Base-by-base conservation (phyloP, 2,113 vertebrate genomes). In the Microtus richardsoni region DNA sequence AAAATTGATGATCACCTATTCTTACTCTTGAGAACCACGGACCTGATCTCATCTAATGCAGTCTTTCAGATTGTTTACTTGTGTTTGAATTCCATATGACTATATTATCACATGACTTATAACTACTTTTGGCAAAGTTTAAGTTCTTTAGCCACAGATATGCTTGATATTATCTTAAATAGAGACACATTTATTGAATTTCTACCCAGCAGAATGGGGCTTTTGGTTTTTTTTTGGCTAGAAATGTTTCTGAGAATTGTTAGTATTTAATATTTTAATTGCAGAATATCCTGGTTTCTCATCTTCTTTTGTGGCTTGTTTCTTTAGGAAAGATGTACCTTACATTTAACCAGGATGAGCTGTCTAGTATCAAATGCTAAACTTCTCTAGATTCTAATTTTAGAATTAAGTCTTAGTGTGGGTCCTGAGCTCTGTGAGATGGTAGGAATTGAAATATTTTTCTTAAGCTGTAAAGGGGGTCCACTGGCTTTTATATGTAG, bases 401-500 rank as follows among this genome's bases (percentile, higher is more conserved):
- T 78, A n/a, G 73, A 8, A 39, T 77, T 80, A 78, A 88, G 26
- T 66, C 36, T 22, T 75, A 19, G 13, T 79, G 36, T 64, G 2
- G 3, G 14, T 54, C 3, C 14, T 80, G 7, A 54, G 4, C 4
- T 62, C 22, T 91, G 17, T 47, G 44, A 36, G 10, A 2, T 24
- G 62, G 21, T 9, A 58, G n/a, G 39, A 82, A 92, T 66, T 84
- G 39, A 90, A 0, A 82, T 11, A 75, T 2, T 79, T 17, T 39
- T 60, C 64, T 64, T 44, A 28, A 28, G 36, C 16, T 70, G 30
- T 60, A 44, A 36, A 39, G 11, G 4, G 58, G 36, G 2, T 17
- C 2, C 60, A 70, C 22, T 89, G 58, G 47, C 30, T 86, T 93
- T 93, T 47, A 75, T 11, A 84, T 89, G 75, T 75, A 54, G 28